Evolutionary conservation across 2,113 vertebrate genomes (phyloP).

Genomic region (Serinus canaria): DNA sequence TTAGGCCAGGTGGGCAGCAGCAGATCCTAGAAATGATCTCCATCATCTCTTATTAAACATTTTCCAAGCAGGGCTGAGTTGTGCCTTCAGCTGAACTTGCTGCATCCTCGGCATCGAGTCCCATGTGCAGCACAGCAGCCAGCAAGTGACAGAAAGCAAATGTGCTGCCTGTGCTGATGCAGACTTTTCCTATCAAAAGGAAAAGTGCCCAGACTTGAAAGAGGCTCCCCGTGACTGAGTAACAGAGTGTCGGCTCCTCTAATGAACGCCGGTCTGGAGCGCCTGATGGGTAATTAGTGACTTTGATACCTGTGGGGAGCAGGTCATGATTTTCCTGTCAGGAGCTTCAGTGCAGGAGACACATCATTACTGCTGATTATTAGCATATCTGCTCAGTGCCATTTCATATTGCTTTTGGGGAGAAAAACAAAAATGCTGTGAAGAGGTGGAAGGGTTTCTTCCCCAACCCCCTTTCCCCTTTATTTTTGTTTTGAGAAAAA

Average conservation of each 20-base stretch:
- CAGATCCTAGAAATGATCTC: background rate
- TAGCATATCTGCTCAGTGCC: background rate
- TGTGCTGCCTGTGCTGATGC: background rate
- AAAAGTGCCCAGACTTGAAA: constrained; percentile 38
- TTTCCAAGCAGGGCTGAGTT: background rate
- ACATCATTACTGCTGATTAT: constrained; percentile 62
- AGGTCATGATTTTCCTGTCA: constrained; percentile 68
- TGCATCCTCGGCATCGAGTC: rapidly evolving
- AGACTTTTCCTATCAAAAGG: background rate
- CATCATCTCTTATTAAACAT: background rate
- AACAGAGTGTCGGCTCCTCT: constrained; percentile 10
- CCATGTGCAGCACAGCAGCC: background rate
- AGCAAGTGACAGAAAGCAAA: background rate
- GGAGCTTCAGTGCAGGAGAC: constrained; percentile 32
- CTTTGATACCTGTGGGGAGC: constrained; percentile 67
- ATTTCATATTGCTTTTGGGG: background rate
- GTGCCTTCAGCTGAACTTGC: background rate
- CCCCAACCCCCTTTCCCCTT: background rate
- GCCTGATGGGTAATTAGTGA: constrained; percentile 60
- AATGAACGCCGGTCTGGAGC: constrained; percentile 34
- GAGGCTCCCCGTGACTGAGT: background rate
- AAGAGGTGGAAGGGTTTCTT: background rate
- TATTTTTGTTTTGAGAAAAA: background rate
- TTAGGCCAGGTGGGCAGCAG: background rate
- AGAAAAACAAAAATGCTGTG: background rate